Base-by-base conservation (phyloP, 2,797 vertebrate genomes). In the Podarcis lilfordi region DNA sequence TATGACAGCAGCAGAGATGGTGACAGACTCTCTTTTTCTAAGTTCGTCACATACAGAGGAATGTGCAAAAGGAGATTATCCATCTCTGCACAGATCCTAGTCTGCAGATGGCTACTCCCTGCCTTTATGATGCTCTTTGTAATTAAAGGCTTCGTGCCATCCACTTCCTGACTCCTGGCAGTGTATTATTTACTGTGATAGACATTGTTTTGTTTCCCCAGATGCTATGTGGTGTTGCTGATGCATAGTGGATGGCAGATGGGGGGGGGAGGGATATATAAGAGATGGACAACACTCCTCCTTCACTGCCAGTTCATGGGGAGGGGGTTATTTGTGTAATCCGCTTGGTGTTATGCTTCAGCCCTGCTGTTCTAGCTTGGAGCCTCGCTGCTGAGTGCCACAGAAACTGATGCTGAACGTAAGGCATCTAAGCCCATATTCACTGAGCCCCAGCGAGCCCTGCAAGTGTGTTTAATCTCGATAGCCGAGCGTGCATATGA, bases 291-390 rank as follows among this genome's bases (percentile, higher is more conserved):
- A 88, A 82, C 10, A 10, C 81, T 86, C 89, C 92, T 84, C 4
- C 83, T 94, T 81, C 2, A 45, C 25, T 87, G 92, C 87, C 9
- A 64, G 32, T 83, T 55, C 19, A 61, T 66, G 11, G 91, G 87
- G 92, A 91, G 88, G 92, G 92, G 91, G 88, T 66, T 37, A 64
- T 35, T n/a, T 89, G 8, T 76, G 89, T 94, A 94, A 95, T 93
- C 94, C 74, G 40, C 91, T 95, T 78, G 94, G 95, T 91, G 91
- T 95, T 95, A 94, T 92, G 93, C 90, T 86, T 85, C 88, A 80
- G 93, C 91, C 93, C 92, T 92, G 92, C 90, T 88, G 90, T 84
- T 95, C 74, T 66, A 91, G 92, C 93, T 90, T 35, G 90, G 86
- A 90, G 92, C 92, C 72, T 90, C 92, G 85, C 61, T 93, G 91